These are phyloP conservation scores for Drosophila grimshawi DNA, from an alignment of 1,140 invertebrate species.

Conservation along the genomic window DNA sequence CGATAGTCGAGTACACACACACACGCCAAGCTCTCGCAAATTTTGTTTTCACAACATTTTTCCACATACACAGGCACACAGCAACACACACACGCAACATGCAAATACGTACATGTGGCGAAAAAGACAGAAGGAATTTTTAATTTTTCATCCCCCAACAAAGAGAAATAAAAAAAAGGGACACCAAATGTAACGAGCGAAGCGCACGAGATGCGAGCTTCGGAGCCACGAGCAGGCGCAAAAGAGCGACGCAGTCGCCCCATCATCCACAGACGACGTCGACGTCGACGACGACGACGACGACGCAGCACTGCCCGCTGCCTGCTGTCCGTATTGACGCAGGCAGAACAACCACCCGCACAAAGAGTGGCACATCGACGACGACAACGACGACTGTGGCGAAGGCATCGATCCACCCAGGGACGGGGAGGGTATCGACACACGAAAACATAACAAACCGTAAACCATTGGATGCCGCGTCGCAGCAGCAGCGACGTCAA, in stretches of 20 bases:
- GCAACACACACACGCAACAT: neutral
- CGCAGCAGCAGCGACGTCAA: neutral
- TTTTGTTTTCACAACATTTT: slow-evolving; percentile 47
- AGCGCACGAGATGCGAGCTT: slow-evolving; percentile 23
- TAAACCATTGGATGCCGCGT: slow-evolving; percentile 70
- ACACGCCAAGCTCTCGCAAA: neutral
- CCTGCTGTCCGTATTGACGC: slow-evolving; percentile 33
- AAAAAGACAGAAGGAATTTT: slow-evolving; percentile 29
- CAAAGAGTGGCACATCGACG: slow-evolving; percentile 19
- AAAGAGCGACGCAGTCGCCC: slow-evolving; percentile 47
- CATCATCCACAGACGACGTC: slow-evolving; percentile 10
- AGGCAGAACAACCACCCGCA: slow-evolving; percentile 71
- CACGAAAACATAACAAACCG: slow-evolving; percentile 80
- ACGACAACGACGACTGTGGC: slow-evolving; percentile 13
- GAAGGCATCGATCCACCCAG: slow-evolving; percentile 22
- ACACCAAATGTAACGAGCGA: slow-evolving; percentile 40
- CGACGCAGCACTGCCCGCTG: slow-evolving; percentile 40
- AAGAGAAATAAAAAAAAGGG: slow-evolving; percentile 52
- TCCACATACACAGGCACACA: slow-evolving; percentile 6
- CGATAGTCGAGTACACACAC: neutral
- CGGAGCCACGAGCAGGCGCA: slow-evolving; percentile 50
- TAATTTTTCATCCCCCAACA: slow-evolving; percentile 55
- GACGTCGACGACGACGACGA: slow-evolving; percentile 14
- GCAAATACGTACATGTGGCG: slow-evolving; percentile 8
- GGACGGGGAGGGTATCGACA: slow-evolving; percentile 36